Evolutionary conservation across 2,113 vertebrate species (phyloP).

Genomic region (Reinhardtius hippoglossoides): DNA sequence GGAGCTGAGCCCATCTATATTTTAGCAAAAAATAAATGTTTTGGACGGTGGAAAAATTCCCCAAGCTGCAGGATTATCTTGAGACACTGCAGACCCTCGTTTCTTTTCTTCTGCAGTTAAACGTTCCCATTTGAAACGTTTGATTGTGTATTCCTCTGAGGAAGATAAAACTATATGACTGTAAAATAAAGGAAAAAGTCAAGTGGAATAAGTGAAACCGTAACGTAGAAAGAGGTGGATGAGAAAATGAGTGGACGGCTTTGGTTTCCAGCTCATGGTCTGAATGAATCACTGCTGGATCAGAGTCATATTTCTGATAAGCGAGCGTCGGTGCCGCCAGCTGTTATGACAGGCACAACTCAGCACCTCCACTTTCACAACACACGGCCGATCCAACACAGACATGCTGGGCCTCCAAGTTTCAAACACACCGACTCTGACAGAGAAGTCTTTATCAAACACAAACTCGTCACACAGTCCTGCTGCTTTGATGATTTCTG

Average conservation of each 20-base stretch:
- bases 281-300: conserved; percentile 50
- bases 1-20: no score
- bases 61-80: no score
- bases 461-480: not conserved
- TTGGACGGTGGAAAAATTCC: no score
- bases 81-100: no score
- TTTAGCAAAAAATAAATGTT: no score
- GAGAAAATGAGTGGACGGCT: not conserved
- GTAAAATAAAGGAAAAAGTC: not conserved
- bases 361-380: conserved; percentile 36
- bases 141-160: not conserved
- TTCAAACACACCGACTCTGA: conserved; percentile 20
- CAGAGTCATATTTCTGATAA: conserved; percentile 43
- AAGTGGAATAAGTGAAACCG: no score
- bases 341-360: conserved; percentile 61
- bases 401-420: conserved; percentile 5
- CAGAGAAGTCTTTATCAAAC: not conserved
- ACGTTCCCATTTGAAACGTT: no score
- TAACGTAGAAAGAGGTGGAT: not conserved
- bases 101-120: no score
- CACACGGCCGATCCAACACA: not conserved
- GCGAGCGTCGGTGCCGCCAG: conserved; percentile 21
- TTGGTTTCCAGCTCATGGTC: conserved; percentile 14
- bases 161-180: not conserved
- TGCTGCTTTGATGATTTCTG: not conserved